phyloP scores from a whole-genome alignment of 2,888 invertebrate genomes.

The Lithophane leautieri region DNA sequence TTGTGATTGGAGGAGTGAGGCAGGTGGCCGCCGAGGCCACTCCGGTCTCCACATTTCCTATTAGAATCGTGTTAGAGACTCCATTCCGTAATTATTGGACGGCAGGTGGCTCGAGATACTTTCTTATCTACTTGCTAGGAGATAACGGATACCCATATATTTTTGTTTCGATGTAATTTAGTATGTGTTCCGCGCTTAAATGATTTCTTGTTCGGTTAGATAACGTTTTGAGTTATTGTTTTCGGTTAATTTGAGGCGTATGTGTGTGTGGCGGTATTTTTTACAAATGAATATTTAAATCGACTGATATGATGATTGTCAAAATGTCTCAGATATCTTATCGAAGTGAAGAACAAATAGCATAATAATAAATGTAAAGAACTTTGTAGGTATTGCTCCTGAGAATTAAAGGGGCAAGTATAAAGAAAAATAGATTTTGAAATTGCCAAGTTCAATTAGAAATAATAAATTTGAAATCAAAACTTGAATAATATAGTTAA shows the following conservation, averaged over 20 bases:
- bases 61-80: conserved; percentile 85
- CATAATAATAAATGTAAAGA: not conserved
- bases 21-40: conserved; percentile 80
- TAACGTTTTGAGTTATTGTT: conserved; percentile 43
- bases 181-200: conserved; percentile 54
- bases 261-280: not conserved
- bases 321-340: not conserved
- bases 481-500: too few species aligned
- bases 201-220: conserved; percentile 52
- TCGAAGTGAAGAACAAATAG: not conserved
- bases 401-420: not conserved
- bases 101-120: conserved; percentile 85
- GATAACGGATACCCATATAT: conserved; percentile 76
- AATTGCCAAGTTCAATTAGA: not conserved
- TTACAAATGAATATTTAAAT: conserved; percentile 1
- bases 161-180: conserved; percentile 66
- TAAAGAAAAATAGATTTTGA: too few species aligned
- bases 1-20: conserved; percentile 68
- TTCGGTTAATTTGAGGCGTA: conserved; percentile 32
- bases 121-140: conserved; percentile 79
- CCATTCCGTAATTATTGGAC: conserved; percentile 85
- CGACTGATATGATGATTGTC: not conserved
- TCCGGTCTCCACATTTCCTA: conserved; percentile 82
- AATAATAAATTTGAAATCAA: not conserved
- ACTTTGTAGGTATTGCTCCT: not conserved